phyloP scores from a whole-genome alignment of 2,888 invertebrate species.

The Chymomyza amoena region DNA sequence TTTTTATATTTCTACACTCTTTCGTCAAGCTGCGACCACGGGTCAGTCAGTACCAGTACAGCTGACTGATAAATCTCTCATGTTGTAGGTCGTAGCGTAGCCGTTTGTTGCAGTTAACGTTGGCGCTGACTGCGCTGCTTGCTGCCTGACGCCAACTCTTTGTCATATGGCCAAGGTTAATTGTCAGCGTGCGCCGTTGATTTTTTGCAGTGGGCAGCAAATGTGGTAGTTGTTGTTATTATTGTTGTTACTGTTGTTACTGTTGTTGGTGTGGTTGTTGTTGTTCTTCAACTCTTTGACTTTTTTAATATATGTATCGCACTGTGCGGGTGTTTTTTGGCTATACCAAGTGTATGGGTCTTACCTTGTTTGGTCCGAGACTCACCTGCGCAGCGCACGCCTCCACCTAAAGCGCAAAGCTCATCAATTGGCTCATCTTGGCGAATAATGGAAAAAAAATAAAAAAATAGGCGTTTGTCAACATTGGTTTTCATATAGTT shows the following conservation, averaged over 20 bases:
- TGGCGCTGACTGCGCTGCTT: conserved; percentile 21
- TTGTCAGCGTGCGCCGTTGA: conserved; percentile 33
- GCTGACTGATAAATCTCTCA: conserved; percentile 56
- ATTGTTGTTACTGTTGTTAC: background rate
- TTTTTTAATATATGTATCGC: background rate
- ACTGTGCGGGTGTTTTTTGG: conserved; percentile 63
- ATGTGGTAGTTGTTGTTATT: conserved; percentile 10
- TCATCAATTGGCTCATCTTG: conserved; percentile 1
- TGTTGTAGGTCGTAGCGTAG: conserved; percentile 30
- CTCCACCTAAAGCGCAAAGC: conserved; percentile 31
- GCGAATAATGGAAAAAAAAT: background rate
- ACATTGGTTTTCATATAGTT: conserved; percentile 18
- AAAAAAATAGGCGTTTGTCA: background rate
- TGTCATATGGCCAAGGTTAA: conserved; percentile 69
- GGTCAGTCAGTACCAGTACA: conserved; percentile 18
- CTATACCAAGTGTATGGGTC: conserved; percentile 3
- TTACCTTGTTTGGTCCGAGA: conserved; percentile 55
- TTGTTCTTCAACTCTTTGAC: conserved; percentile 16
- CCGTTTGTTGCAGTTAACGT: conserved; percentile 57
- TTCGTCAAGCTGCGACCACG: background rate
- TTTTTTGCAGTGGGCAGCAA: conserved; percentile 52
- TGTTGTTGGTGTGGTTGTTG: conserved; percentile 1
- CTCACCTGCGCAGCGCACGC: conserved; percentile 61
- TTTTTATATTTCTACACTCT: background rate
- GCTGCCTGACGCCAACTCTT: conserved; percentile 61